Percentiles rank a stretch among this genome's conserved stretches.
Conservation (phyloP, 2,113 vertebrate genomes). For the Pogonocichla stellata region DNA sequence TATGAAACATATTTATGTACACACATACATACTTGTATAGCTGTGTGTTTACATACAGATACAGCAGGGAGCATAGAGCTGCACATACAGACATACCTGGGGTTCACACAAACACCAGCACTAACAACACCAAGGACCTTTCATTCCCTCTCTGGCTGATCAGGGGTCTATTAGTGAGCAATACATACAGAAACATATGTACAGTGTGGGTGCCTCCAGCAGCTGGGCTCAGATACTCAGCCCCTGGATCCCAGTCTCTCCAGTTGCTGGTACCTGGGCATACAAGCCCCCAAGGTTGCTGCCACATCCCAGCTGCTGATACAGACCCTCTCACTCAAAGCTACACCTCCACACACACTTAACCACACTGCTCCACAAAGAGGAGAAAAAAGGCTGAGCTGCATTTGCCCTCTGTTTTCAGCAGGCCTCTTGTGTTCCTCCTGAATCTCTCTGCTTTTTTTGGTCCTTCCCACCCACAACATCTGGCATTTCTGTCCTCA, state of each 20-base stretch:
- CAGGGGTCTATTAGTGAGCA: not conserved
- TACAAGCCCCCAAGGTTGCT: fast-evolving
- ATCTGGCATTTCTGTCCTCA: not conserved
- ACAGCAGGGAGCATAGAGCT: not conserved
- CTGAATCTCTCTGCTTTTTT: not conserved
- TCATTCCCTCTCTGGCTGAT: not conserved
- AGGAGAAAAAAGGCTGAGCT: not conserved
- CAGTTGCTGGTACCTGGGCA: not conserved
- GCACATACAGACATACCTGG: not conserved
- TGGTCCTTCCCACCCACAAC: not conserved
- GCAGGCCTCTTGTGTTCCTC: not conserved
- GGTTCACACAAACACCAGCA: not conserved
- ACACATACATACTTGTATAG: fast-evolving
- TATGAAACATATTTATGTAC: not conserved
- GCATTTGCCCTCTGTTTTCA: not conserved
- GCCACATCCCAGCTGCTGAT: not conserved
- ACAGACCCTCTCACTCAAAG: not conserved
- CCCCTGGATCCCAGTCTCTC: not conserved
- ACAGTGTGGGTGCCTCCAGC: not conserved
- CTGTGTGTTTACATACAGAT: not conserved
- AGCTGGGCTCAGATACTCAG: not conserved
- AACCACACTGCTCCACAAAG: not conserved
- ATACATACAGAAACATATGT: not conserved
- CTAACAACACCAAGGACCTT: not conserved
- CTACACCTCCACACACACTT: not conserved